Evolutionary conservation across 2,888 invertebrate species (phyloP).

Genomic region (Phasia obesa): DNA sequence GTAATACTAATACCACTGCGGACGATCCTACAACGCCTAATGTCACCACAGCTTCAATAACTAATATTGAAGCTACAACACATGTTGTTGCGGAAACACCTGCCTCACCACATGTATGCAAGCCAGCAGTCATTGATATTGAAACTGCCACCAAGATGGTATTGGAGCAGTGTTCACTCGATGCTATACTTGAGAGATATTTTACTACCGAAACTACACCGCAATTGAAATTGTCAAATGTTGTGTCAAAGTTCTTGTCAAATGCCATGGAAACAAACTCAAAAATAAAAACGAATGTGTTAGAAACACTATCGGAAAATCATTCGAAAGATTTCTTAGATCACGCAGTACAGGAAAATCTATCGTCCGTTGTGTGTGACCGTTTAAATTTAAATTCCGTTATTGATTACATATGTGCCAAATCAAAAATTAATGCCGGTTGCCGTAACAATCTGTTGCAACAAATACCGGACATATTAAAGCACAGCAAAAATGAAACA

Average conservation of each 20-base stretch:
- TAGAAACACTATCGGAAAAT: conserved; percentile 81
- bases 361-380: conserved; percentile 81
- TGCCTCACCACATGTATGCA: conserved; percentile 14
- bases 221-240: conserved; percentile 72
- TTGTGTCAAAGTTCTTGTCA: conserved; percentile 78
- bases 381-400: conserved; percentile 80
- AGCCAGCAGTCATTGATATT: conserved; percentile 40
- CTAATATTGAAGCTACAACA: conserved; percentile 9
- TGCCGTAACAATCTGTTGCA: conserved; percentile 78
- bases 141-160: conserved; percentile 67
- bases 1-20: conserved; percentile 55
- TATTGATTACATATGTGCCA: conserved; percentile 80
- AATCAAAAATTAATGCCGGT: conserved; percentile 78
- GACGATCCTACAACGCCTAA: neutral
- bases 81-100: neutral
- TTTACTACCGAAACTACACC: conserved; percentile 72
- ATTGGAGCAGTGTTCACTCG: conserved; percentile 69
- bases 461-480: conserved; percentile 77
- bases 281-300: conserved; percentile 78
- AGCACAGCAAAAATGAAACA: conserved; percentile 75
- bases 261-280: conserved; percentile 77
- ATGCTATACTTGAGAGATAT: conserved; percentile 77
- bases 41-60: neutral
- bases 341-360: conserved; percentile 81
- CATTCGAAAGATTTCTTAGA: conserved; percentile 81